Evolutionary conservation across 2,888 invertebrate genomes (phyloP), one percentile per base, ranked within the genome.

Genomic region (Eilema caniola): DNA sequence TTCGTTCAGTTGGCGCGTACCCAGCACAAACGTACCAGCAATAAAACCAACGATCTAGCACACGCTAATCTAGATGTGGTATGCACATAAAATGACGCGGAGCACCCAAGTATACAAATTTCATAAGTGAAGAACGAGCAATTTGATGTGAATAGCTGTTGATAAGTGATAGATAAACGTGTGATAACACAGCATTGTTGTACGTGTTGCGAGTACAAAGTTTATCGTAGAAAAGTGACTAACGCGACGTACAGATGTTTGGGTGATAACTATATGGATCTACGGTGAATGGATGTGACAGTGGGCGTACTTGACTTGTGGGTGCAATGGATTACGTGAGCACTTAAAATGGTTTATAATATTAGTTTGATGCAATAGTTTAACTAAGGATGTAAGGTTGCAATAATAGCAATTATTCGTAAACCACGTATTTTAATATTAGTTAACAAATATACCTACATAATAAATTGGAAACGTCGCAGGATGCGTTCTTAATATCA

Each of bases 221-320:
- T 86, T 86, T 89, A 88, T 89, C 88, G 79, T 63, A 61, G 67
- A 70, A 81, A 86, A 82, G 83, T 88, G 89, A 88, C 84, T 87
- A 86, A 85, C 85, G 80, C 77, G 72, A 71, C 75, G 67, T 59
- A 72, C 79, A 75, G 79, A 81, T 82, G 83, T 81, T 78, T 68
- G 72, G 72, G 73, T 64, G 81, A 81, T 81, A 80, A 82, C 70
- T 74, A 63, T 74, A 73, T 71, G 71, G 80, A 82, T 67, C 67
- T 78, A 79, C 62, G 67, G 69, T 71, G 72, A 79, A 78, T 75
- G 71, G 82, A 78, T 78, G 75, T 65, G 75, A 14, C 69, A 72
- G 82, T 83, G 81, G 81, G 81, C 64, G 81, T 78, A 66, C 69
- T 78, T 73, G 66, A 69, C 73, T 67, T 65, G 65, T 70, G 72